Conservation (phyloP, 2,113 vertebrate genomes). For the Bungarus multicinctus region DNA sequence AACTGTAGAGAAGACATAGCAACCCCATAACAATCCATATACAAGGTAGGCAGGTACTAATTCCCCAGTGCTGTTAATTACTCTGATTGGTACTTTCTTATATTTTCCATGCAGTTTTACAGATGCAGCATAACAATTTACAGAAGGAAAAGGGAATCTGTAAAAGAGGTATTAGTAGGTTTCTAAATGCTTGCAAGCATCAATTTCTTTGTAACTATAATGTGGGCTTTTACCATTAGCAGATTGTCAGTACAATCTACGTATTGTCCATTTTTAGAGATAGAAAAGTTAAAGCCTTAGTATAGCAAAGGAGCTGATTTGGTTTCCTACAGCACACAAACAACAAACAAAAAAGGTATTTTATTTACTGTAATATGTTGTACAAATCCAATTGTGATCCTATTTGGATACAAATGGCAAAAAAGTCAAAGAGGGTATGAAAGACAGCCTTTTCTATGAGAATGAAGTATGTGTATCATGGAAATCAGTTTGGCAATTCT, state of each 20-base stretch:
- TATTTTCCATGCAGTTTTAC: neutral
- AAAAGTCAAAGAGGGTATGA: neutral
- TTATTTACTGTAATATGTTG: neutral
- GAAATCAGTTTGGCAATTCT: slow-evolving; percentile 30
- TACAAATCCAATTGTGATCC: neutral
- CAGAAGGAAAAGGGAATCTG: neutral
- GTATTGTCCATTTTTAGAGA: neutral
- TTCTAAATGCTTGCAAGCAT: neutral
- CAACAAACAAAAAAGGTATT: neutral
- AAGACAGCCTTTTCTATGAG: neutral
- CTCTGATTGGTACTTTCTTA: neutral
- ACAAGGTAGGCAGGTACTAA: neutral
- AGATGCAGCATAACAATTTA: neutral
- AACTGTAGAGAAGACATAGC: neutral
- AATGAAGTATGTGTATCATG: slow-evolving; percentile 24
- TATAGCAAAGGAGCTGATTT: neutral
- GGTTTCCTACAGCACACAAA: neutral
- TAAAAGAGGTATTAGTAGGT: neutral
- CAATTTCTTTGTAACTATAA: neutral
- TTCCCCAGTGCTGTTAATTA: neutral
- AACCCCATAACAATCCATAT: neutral
- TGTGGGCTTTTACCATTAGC: neutral
- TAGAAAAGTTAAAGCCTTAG: neutral
- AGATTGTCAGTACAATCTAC: neutral
- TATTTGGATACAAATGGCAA: neutral